phyloP scores from a whole-genome alignment of 2,797 vertebrate species.

The Columba guinea region DNA sequence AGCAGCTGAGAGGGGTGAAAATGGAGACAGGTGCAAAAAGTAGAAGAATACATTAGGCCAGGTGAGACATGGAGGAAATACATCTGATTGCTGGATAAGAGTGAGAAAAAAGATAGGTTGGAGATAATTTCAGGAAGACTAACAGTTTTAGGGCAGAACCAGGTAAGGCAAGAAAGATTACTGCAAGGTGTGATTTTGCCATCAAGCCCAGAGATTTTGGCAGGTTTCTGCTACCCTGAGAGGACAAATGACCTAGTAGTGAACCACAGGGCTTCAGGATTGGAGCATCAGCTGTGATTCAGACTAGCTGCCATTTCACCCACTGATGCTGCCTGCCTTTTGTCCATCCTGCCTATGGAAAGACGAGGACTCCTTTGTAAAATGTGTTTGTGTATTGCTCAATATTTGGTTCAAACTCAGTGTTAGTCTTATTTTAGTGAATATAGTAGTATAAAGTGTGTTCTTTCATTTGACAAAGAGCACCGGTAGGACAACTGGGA shows the following conservation, averaged over 20 bases:
- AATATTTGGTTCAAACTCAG: background rate
- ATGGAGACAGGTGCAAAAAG: background rate
- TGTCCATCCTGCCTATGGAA: background rate
- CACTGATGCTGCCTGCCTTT: background rate
- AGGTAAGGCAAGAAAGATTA: background rate
- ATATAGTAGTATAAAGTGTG: background rate
- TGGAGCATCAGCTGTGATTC: background rate
- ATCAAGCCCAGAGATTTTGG: background rate
- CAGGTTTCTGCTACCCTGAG: background rate
- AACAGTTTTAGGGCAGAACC: background rate
- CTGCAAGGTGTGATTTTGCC: background rate
- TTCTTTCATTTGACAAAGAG: background rate
- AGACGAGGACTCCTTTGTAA: background rate
- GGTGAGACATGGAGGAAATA: background rate
- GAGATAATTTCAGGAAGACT: background rate
- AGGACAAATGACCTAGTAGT: background rate
- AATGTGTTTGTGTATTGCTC: background rate
- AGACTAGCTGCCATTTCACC: background rate
- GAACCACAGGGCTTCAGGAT: background rate
- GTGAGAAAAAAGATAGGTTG: background rate
- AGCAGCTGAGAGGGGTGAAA: background rate
- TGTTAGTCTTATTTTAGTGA: background rate
- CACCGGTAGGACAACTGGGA: fast-evolving
- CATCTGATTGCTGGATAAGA: background rate
- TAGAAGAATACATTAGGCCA: background rate